Evolutionary conservation across 2,113 vertebrate species (phyloP), one percentile per base, ranked within the genome.

Genomic region (Sylvia atricapilla): DNA sequence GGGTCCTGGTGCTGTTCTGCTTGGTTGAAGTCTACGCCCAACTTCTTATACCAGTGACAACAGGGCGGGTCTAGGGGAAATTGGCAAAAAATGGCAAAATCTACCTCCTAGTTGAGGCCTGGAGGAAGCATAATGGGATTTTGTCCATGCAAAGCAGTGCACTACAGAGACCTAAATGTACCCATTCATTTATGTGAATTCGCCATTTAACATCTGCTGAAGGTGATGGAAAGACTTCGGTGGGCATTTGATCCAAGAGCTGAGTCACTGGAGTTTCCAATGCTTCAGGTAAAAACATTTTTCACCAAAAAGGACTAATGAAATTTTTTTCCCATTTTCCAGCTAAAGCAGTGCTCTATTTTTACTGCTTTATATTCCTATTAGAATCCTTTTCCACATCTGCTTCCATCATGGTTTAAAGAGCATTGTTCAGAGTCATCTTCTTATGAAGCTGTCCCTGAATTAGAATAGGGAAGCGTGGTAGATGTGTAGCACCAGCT

Each of bases 191-290:
- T 37, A 20, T 49, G 25, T 69, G 94, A 87, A 93, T 86, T 95
- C 4, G 2, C 79, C 82, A 67, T 92, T 95, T 13, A 41, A 87
- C 64, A 80, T 91, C 76, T 80, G 47, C 85, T 92, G 87, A 93
- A 93, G 77, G 67, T 64, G 82, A 80, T 85, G 82, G 96, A 95
- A 94, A 95, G 82, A 88, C 68, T 92, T 81, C 0, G 4, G 56
- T 74, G 85, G 95, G 94, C 75, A 81, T 92, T 78, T 52, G 59
- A 80, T 96, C 87, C 90, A 94, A 95, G 50, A 83, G 76, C 75
- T 95, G 90, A 94, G 78, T 95, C 92, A 95, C 47, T 52, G 64
- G 68, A 94, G 24, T 95, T 96, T 93, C 79, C 92, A 81, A 14
- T 0, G 4, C 17, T 78, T 80, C 67, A 87, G 68, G 80, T 78